Evolutionary conservation across 2,797 vertebrate genomes (phyloP).

Genomic region (Heteromormyrus szaboi): DNA sequence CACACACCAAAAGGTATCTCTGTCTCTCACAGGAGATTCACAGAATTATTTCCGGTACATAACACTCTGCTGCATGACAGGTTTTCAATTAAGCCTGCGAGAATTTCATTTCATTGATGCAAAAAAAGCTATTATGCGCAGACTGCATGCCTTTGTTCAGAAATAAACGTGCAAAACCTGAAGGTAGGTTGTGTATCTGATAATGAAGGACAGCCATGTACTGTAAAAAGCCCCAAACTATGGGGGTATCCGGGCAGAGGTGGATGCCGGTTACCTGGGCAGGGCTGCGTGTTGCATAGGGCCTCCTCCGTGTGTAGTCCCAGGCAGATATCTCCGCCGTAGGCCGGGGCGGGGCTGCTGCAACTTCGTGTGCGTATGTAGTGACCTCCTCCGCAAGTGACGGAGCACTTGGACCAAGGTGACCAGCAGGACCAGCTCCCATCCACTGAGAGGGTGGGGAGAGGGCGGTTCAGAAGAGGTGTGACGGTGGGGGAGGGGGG

Average conservation of each 20-base stretch:
- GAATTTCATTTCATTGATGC: neutral
- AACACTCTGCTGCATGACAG: neutral
- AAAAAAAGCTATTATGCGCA: neutral
- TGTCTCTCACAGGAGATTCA: neutral
- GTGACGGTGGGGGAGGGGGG: neutral
- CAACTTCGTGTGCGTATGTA: conserved; percentile 92
- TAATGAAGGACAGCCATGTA: neutral
- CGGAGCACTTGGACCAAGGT: conserved; percentile 90
- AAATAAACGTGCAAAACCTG: neutral
- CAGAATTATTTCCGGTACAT: neutral
- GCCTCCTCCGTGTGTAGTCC: conserved; percentile 95
- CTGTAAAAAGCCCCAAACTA: conserved; percentile 5
- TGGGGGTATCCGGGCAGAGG: conserved; percentile 12
- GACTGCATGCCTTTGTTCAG: neutral
- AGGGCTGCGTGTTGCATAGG: conserved; percentile 84
- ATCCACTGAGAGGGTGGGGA: conserved; percentile 68
- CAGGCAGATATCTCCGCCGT: conserved; percentile 93
- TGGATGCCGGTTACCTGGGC: conserved; percentile 70
- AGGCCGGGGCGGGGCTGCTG: conserved; percentile 82
- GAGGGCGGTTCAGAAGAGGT: neutral
- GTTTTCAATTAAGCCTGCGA: conserved; percentile 8
- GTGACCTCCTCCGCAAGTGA: conserved; percentile 92
- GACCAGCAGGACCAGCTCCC: conserved; percentile 97
- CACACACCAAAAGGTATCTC: neutral
- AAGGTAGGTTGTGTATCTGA: conserved; percentile 20